Evolutionary conservation across 1,140 invertebrate genomes (phyloP).

Genomic region (Bicyclus anynana): DNA sequence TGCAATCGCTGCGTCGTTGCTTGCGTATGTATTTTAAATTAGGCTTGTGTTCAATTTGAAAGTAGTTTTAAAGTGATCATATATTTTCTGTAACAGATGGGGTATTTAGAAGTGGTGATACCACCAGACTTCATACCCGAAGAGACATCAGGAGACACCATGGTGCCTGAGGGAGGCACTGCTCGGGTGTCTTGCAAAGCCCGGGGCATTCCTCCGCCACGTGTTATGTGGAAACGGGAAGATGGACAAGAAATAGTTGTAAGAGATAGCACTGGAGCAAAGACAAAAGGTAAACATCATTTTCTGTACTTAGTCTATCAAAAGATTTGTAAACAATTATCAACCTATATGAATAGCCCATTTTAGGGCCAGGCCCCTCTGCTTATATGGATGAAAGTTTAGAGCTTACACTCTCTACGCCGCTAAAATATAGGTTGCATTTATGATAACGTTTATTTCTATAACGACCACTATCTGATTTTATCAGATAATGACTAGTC

Average conservation of each 20-base stretch:
- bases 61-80: neutral
- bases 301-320: neutral
- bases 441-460: too few species aligned
- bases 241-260: conserved; percentile 90
- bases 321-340: too few species aligned
- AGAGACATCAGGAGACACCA: conserved; percentile 89
- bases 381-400: too few species aligned
- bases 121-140: conserved; percentile 91
- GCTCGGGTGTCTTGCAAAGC: conserved; percentile 84
- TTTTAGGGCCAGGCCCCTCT: too few species aligned
- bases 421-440: too few species aligned
- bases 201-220: conserved; percentile 89
- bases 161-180: conserved; percentile 89
- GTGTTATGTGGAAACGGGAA: conserved; percentile 92
- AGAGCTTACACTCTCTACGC: too few species aligned
- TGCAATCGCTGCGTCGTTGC: too few species aligned
- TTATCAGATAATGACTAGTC: too few species aligned
- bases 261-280: conserved; percentile 81
- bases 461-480: too few species aligned
- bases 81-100: conserved; percentile 79
- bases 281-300: conserved; percentile 78
- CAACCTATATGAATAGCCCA: too few species aligned
- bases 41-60: too few species aligned
- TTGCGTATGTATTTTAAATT: too few species aligned
- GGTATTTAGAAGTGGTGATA: conserved; percentile 90